Evolutionary conservation across 2,797 vertebrate genomes (phyloP).

Genomic region (Percopsis omiscomaycus): DNA sequence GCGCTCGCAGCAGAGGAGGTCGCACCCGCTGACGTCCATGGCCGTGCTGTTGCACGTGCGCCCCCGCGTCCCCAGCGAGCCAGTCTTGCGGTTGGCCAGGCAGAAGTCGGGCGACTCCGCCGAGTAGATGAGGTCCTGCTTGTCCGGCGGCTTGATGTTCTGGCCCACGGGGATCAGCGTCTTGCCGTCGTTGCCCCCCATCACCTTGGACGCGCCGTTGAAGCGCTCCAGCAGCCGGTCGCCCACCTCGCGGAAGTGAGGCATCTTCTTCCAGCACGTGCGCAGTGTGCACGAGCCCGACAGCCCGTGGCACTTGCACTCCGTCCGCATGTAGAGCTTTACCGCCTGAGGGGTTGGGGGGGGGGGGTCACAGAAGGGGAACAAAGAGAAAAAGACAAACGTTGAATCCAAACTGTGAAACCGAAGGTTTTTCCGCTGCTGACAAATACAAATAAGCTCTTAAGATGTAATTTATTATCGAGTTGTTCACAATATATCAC

Average conservation of each 20-base stretch:
- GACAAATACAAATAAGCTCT: constrained; percentile 39
- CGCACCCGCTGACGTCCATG: constrained; percentile 94
- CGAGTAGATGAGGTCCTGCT: constrained; percentile 94
- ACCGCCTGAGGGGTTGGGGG: constrained; percentile 81
- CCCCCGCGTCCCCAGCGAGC: constrained; percentile 90
- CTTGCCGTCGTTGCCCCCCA: constrained; percentile 96
- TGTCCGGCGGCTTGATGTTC: constrained; percentile 94
- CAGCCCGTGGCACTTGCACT: constrained; percentile 97
- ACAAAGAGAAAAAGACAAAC: constrained; percentile 14
- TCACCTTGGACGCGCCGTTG: constrained; percentile 95
- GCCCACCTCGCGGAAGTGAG: constrained; percentile 94
- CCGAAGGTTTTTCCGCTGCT: constrained; percentile 9
- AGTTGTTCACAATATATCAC: constrained; percentile 43
- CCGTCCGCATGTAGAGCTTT: constrained; percentile 93
- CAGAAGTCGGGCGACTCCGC: constrained; percentile 97
- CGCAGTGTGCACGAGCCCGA: constrained; percentile 94
- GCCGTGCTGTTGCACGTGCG: constrained; percentile 95
- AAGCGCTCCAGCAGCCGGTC: constrained; percentile 92
- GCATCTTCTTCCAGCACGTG: constrained; percentile 98
- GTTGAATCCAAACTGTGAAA: constrained; percentile 32
- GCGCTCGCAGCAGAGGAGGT: constrained; percentile 92
- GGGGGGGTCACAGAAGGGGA: constrained; percentile 13
- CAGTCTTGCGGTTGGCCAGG: constrained; percentile 91
- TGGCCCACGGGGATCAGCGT: constrained; percentile 92
- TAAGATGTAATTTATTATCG: constrained; percentile 47